Base-by-base conservation (phyloP, 1,140 invertebrate genomes). In the Drosophila orosa region DNA sequence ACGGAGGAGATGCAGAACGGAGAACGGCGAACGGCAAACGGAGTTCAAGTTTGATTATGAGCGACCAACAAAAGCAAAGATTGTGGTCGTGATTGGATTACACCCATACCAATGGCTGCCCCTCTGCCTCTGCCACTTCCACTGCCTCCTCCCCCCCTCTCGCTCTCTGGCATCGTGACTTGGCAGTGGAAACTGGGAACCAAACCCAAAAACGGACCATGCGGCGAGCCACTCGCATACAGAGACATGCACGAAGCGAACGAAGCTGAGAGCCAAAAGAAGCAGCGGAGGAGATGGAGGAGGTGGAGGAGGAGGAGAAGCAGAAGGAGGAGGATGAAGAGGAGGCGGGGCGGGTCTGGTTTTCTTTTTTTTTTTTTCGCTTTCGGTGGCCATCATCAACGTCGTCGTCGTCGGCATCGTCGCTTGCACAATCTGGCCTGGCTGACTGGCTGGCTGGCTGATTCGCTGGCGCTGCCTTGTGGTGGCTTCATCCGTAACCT, bases 311-410 rank as follows among this genome's bases (percentile, higher is more conserved):
- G 35, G 7, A 37, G 37, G 3, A 39, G 25, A 17, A 48, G 35
- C 7, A 37, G 37, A 0, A 39, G 25, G 12, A 48, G 25, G 45
- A 48, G n/a, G 47, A 59, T 15, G 45, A 52, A 17, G 27, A 52
- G 44, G 27, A 59, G 57, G 57, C 57, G 57, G 61, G 63, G 42
- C n/a, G 44, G 60, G 63, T n/a, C 63, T 67, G 60, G 62, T 54
- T 68, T 50, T 50, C 72, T 63, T 44, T 27, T 25, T 78, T 77
- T 61, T 54, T 68, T 50, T 50, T 73, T 63, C 50, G 33, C 29
- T 78, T 77, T 61, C n/a, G 72, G 72, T 75, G 73, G 73, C 73
- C 74, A 75, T 74, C 68, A 54, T 33, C 63, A 66, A 27, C 62
- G 19, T 15, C 27, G 27, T 9, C 44, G 17, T 61, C 57, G 24